Evolutionary conservation across 2,797 vertebrate species (phyloP).

Genomic region (Phalloptychus januarius): DNA sequence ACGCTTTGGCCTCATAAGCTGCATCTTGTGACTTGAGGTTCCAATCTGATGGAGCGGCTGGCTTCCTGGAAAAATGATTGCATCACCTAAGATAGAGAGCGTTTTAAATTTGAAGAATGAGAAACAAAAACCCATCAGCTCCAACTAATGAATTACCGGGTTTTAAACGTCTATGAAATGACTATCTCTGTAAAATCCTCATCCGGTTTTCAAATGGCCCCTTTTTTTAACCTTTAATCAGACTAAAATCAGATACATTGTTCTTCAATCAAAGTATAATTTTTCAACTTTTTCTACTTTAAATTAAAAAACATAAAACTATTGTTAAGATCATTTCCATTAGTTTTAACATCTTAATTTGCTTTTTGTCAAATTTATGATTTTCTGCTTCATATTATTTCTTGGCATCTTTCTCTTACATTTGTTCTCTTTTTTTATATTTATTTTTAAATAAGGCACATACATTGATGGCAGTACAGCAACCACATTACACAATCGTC

Average conservation of each 20-base stretch:
- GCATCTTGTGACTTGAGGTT: slow-evolving; percentile 75
- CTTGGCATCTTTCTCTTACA: not conserved
- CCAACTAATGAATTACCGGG: not conserved
- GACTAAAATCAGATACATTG: not conserved
- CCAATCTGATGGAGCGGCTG: slow-evolving; percentile 37
- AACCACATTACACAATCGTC: too few species aligned
- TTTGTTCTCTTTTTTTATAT: not conserved
- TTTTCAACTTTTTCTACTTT: not conserved
- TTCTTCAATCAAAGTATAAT: not conserved
- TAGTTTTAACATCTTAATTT: not conserved
- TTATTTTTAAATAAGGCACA: too few species aligned
- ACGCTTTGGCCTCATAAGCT: slow-evolving; percentile 63
- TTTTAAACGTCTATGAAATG: not conserved
- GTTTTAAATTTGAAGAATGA: slow-evolving; percentile 8
- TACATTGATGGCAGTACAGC: too few species aligned
- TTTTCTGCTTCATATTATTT: not conserved
- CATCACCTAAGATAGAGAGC: slow-evolving; percentile 19
- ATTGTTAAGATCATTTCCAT: not conserved
- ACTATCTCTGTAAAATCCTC: not conserved
- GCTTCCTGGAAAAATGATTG: slow-evolving; percentile 35
- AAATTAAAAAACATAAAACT: not conserved
- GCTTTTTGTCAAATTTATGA: not conserved
- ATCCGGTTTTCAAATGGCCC: not conserved
- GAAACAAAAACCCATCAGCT: not conserved
- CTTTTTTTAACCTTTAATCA: not conserved